phyloP scores from a whole-genome alignment of 2,888 invertebrate genomes.

The Norana najaformis region DNA sequence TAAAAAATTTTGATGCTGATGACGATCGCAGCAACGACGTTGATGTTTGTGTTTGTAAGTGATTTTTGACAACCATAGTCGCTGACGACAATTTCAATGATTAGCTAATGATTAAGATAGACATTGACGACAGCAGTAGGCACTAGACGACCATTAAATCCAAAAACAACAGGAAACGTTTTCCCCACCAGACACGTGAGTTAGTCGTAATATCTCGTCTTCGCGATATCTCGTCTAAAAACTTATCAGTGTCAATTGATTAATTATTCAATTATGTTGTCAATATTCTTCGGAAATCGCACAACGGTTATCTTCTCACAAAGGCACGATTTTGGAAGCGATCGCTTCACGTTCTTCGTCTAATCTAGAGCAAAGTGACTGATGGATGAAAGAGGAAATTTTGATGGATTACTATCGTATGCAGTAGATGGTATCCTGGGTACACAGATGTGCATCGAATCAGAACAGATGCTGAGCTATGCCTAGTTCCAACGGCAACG shows the following conservation, averaged over 20 bases:
- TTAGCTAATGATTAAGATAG: not conserved
- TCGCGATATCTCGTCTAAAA: not conserved
- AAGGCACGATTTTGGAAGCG: not conserved
- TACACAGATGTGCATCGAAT: not conserved
- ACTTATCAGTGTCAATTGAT: not conserved
- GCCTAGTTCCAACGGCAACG: not conserved
- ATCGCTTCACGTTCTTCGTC: not conserved
- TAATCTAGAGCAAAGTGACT: slow-evolving; percentile 4
- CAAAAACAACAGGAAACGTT: not conserved
- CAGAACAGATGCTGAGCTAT: not conserved
- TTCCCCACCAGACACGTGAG: not conserved
- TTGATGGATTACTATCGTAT: not conserved
- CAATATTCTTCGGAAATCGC: not conserved
- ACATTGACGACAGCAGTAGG: not conserved
- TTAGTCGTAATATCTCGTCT: not conserved
- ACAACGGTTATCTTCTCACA: not conserved
- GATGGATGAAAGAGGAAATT: slow-evolving; percentile 1
- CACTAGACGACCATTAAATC: not conserved
- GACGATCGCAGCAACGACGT: slow-evolving; percentile 21
- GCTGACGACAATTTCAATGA: not conserved
- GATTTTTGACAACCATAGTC: not conserved
- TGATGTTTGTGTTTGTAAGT: not conserved
- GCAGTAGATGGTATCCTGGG: not conserved
- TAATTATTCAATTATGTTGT: slow-evolving; percentile 5
- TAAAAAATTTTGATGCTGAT: not conserved